Evolutionary conservation across 2,113 vertebrate genomes (phyloP), one percentile per base, ranked within the genome.

Genomic region (Chauna torquata): DNA sequence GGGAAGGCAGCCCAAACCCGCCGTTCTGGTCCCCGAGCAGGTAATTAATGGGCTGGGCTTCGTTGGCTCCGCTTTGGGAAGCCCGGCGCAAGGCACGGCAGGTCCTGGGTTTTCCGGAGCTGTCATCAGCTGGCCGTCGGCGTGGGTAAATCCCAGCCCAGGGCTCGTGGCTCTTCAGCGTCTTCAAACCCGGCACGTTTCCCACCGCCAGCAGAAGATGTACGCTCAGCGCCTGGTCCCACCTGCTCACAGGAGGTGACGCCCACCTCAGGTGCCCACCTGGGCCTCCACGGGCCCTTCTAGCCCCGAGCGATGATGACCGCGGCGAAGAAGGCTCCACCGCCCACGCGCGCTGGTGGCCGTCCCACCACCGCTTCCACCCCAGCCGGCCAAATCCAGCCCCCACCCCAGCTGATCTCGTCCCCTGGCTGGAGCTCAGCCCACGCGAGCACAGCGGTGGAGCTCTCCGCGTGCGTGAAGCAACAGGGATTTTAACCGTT

Each of bases 311-410:
- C 14, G 12, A 59, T 5, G 22, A 64, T 17, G 49, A 20, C 17
- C 18, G 62, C 16, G 81, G n/a, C 34, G 11, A 57, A 81, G 45
- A 75, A 79, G 47, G 34, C 18, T 77, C 52, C 71, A 49, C 18
- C 40, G 45, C 17, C 34, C 68, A 54, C 6, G 16, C 0, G 0
- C 40, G 22, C n/a, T 27, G 3, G 4, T 20, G n/a, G 45, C 49
- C 4, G 4, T 55, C 18, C 12, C 44, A 45, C 23, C 49, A 20
- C 58, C n/a, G 42, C 28, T 59, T n/a, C 32, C 59, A 64, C 8
- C 16, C 49, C 11, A 18, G 9, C 38, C 42, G 22, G 61, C 47
- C 28, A 9, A 40, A 50, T 30, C 36, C 45, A 40, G 27, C 25
- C 23, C 38, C 17, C 36, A 40, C n/a, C 36, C 47, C 38, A 7